A percentile compares a stretch with the other conserved stretches of the same genome.
Conservation (phyloP, 92 coral and sea anemone species). For the Zoanthus sociatus region DNA sequence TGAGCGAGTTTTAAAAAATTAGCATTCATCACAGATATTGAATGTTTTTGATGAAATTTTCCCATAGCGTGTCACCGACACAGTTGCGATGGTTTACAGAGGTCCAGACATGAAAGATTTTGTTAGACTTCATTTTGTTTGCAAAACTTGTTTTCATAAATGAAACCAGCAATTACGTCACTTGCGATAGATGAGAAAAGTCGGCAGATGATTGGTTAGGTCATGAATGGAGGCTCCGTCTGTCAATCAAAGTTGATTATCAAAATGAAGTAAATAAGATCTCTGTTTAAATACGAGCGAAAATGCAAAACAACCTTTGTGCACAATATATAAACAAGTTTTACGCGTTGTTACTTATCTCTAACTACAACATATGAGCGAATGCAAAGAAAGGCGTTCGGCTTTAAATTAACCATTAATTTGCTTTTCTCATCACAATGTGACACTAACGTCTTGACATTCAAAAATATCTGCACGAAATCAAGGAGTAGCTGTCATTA, state of each 20-base stretch:
- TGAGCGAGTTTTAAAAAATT: not conserved
- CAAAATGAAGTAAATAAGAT: constrained; percentile 43
- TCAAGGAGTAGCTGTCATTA: constrained; percentile 25
- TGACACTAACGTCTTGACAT: constrained; percentile 29
- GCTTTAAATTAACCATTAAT: constrained; percentile 22
- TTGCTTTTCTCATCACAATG: constrained; percentile 13
- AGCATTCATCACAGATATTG: not conserved
- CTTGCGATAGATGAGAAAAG: not conserved
- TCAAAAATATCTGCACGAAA: constrained; percentile 47
- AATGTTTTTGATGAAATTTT: not conserved
- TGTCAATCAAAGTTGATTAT: constrained; percentile 65
- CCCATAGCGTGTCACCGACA: not conserved
- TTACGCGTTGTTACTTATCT: not conserved
- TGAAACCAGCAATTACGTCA: constrained; percentile 34
- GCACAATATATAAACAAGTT: not conserved
- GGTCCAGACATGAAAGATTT: not conserved
- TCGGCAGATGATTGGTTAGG: constrained; percentile 32
- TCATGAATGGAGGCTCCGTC: constrained; percentile 13
- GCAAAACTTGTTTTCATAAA: constrained; percentile 34
- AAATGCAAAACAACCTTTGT: not conserved
- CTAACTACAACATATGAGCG: constrained; percentile 37
- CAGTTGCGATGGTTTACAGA: not conserved
- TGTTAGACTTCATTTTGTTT: constrained; percentile 3
- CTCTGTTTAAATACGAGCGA: constrained; percentile 9
- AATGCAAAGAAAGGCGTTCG: not conserved